A percentile compares a stretch with the other conserved stretches of the same genome.
Conservation (phyloP, 2,888 invertebrate species). For the Eupithecia insigniata region DNA sequence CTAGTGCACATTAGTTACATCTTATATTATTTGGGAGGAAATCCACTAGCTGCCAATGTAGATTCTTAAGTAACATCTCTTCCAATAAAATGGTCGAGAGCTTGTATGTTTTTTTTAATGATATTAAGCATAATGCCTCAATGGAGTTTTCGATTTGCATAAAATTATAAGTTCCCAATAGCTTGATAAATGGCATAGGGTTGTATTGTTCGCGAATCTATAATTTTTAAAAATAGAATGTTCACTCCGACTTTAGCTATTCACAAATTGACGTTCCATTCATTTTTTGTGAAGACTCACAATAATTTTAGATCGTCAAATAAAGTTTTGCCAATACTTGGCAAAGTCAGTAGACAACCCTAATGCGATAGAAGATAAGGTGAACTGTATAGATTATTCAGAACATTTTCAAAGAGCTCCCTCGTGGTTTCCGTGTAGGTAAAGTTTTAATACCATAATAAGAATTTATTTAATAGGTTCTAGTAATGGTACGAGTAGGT, state of each 20-base stretch:
- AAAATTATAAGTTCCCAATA: too few species aligned
- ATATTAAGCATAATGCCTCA: background rate
- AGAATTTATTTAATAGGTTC: constrained; percentile 41
- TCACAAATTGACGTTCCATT: background rate
- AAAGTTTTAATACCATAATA: constrained; percentile 43
- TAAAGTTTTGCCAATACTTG: background rate
- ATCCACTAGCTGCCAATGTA: background rate
- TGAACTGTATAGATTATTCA: constrained; percentile 19
- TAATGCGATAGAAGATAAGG: constrained; percentile 16
- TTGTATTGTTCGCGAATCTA: background rate
- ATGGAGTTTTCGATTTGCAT: too few species aligned
- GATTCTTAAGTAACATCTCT: background rate
- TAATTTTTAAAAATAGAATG: background rate
- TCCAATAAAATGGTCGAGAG: background rate
- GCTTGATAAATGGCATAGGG: background rate
- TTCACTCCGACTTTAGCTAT: background rate
- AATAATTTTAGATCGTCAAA: background rate
- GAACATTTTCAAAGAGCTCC: constrained; percentile 21
- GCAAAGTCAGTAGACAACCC: constrained; percentile 1
- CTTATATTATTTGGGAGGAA: background rate
- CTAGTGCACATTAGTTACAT: background rate
- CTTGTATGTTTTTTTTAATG: background rate
- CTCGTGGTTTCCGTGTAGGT: constrained; percentile 35
- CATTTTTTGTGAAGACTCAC: background rate
- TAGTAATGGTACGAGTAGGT: constrained; percentile 26